These are phyloP conservation scores for Diplolepis rosae DNA, from an alignment of 2,888 invertebrate genomes.

Conservation along the genomic window DNA sequence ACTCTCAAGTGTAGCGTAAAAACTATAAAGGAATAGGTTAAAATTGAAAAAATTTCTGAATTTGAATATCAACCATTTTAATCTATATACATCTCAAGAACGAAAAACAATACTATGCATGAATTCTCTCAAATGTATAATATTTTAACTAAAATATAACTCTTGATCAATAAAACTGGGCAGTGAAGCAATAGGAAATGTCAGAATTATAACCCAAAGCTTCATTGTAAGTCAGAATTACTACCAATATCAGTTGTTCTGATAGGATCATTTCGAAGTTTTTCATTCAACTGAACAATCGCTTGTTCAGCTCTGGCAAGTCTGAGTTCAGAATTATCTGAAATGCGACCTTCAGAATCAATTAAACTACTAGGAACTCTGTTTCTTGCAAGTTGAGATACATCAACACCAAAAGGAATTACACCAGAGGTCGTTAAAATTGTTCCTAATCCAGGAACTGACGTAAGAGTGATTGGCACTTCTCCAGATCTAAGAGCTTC, in stretches of 20 bases:
- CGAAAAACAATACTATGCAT: neutral
- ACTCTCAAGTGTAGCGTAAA: too few species aligned
- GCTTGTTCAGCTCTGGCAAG: constrained; percentile 59
- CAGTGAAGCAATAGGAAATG: neutral
- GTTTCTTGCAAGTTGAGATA: constrained; percentile 23
- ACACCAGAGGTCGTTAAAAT: constrained; percentile 32
- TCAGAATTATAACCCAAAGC: neutral
- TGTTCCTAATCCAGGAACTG: constrained; percentile 21
- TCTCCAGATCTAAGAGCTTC: constrained; percentile 57
- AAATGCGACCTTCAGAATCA: constrained; percentile 51
- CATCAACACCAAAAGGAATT: constrained; percentile 17
- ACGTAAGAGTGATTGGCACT: constrained; percentile 39
- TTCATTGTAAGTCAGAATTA: neutral
- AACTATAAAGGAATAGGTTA: too few species aligned
- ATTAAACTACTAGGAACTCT: constrained; percentile 13
- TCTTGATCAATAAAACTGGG: neutral
- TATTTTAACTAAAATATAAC: neutral
- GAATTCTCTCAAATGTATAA: neutral
- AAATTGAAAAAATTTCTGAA: neutral
- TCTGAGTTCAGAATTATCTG: constrained; percentile 59
- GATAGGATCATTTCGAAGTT: constrained; percentile 40
- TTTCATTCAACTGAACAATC: constrained; percentile 55
- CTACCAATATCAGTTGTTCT: neutral
- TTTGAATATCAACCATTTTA: neutral
- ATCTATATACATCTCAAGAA: neutral